These are phyloP conservation scores for Lymantria monacha DNA, from an alignment of 2,888 invertebrate species.

Conservation along the genomic window DNA sequence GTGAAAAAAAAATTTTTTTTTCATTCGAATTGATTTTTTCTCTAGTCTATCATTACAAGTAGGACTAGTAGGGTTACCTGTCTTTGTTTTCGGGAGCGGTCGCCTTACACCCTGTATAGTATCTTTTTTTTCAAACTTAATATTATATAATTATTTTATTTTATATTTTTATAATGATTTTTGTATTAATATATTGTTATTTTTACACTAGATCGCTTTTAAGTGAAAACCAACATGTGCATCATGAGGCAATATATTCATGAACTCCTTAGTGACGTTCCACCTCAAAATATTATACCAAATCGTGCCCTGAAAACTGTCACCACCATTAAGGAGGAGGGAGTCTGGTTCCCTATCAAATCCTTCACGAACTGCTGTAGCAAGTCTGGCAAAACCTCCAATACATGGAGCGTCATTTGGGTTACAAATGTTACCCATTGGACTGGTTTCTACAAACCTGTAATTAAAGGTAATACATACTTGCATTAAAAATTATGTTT, in stretches of 20 bases:
- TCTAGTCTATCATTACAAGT: too few species aligned
- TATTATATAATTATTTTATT: too few species aligned
- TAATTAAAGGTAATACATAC: not conserved
- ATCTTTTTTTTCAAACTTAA: too few species aligned
- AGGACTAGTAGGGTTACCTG: too few species aligned
- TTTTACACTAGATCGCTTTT: too few species aligned
- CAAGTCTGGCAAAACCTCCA: conserved; percentile 87
- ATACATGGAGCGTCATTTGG: conserved; percentile 78
- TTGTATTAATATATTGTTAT: too few species aligned
- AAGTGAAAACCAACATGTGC: conserved; percentile 84
- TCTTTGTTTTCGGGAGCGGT: too few species aligned
- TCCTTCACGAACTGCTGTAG: conserved; percentile 76
- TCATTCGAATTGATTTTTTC: too few species aligned
- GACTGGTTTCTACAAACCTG: conserved; percentile 10
- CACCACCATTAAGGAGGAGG: conserved; percentile 85
- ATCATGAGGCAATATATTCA: conserved; percentile 89
- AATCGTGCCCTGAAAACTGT: conserved; percentile 87
- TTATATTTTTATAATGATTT: too few species aligned
- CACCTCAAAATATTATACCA: conserved; percentile 90
- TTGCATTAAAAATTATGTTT: not conserved
- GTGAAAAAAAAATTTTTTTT: too few species aligned
- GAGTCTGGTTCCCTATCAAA: conserved; percentile 81
- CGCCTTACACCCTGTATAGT: too few species aligned
- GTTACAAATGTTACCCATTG: conserved; percentile 78
- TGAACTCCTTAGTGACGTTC: conserved; percentile 89